Percentiles rank a stretch among this genome's conserved stretches.
Conservation (phyloP, 2,113 vertebrate species). For the Chionomys nivalis region DNA sequence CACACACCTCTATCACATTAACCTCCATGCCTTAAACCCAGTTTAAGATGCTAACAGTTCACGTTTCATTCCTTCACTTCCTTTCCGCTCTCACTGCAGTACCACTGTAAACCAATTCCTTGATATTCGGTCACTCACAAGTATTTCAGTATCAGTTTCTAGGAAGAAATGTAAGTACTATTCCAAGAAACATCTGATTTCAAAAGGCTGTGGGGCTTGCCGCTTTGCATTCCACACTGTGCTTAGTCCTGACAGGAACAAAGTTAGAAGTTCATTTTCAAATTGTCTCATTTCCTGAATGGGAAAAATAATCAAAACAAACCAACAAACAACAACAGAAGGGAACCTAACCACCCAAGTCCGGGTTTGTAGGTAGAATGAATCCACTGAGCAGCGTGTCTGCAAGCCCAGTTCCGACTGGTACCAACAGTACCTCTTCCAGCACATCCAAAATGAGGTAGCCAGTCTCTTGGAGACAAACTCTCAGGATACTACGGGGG, state of each 20-base stretch:
- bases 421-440: background rate
- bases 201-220: background rate
- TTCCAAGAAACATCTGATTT: background rate
- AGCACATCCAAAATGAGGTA: background rate
- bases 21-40: background rate
- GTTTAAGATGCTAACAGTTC: background rate
- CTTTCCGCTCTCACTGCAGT: background rate
- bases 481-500: accelerated
- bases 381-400: accelerated
- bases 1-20: background rate
- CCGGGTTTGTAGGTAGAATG: background rate
- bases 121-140: background rate
- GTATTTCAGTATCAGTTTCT: background rate
- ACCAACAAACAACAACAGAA: background rate
- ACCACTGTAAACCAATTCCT: background rate
- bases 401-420: background rate
- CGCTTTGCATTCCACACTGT: background rate
- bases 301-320: background rate
- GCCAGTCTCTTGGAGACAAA: background rate
- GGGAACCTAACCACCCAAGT: background rate
- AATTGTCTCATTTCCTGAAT: background rate
- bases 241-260: background rate
- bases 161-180: background rate
- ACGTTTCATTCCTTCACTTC: background rate
- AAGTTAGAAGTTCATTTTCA: background rate